These are phyloP conservation scores for Argyrosomus japonicus DNA, from an alignment of 2,113 vertebrate species.

Conservation along the genomic window DNA sequence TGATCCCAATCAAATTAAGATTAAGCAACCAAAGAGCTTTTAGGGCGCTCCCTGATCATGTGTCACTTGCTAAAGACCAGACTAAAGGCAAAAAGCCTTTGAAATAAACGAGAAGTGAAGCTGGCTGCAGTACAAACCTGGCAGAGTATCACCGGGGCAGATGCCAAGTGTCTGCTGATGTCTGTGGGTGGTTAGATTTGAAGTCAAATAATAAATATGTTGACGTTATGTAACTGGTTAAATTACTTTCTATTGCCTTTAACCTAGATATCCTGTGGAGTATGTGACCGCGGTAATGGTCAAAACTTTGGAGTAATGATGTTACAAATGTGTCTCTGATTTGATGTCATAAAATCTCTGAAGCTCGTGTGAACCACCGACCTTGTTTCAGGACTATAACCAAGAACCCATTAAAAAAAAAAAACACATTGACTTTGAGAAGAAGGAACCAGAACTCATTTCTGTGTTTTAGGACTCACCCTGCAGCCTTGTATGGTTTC, in stretches of 20 bases:
- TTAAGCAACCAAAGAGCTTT: background rate
- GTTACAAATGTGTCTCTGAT: too few species aligned
- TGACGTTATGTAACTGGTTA: background rate
- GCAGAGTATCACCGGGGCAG: constrained; percentile 3
- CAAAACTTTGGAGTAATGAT: too few species aligned
- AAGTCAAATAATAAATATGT: constrained; percentile 4
- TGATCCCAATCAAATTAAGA: background rate
- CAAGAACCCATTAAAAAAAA: too few species aligned
- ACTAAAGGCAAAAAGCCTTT: constrained; percentile 14
- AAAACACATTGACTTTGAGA: too few species aligned
- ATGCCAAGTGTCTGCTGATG: background rate
- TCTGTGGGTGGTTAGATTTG: constrained; percentile 3
- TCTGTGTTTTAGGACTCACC: background rate
- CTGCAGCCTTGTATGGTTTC: background rate
- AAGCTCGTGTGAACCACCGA: too few species aligned
- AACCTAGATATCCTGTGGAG: background rate
- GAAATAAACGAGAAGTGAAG: background rate
- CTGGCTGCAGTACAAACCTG: background rate
- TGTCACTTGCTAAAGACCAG: background rate
- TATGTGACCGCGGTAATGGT: background rate
- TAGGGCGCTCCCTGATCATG: constrained; percentile 5
- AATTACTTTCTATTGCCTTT: background rate
- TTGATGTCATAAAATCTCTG: too few species aligned
- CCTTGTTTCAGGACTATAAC: too few species aligned
- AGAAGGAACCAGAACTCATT: too few species aligned